A percentile compares a stretch with the other conserved stretches of the same genome.
phyloP scores from a whole-genome alignment of 2,888 invertebrate species.

The Eilema griseolum region DNA sequence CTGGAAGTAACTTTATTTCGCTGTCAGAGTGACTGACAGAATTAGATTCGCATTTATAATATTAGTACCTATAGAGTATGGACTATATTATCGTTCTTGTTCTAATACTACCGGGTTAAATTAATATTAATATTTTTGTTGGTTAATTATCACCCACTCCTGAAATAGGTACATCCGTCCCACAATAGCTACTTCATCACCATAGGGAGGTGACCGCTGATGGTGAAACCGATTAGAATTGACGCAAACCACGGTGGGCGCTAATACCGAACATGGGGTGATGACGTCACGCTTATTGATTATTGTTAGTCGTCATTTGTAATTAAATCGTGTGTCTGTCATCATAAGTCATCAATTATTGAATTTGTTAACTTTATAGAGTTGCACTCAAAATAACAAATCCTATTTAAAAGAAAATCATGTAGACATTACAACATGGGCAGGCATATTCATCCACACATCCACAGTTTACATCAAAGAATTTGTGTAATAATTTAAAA shows the following conservation, averaged over 20 bases:
- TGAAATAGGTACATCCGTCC: slow-evolving; percentile 4
- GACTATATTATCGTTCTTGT: too few species aligned
- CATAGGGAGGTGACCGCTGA: slow-evolving; percentile 38
- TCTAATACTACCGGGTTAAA: too few species aligned
- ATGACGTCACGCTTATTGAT: slow-evolving; percentile 54
- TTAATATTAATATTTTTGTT: background rate
- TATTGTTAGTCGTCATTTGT: slow-evolving; percentile 43
- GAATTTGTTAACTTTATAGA: background rate
- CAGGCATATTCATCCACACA: too few species aligned
- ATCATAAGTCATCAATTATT: slow-evolving; percentile 20
- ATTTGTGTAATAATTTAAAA: too few species aligned
- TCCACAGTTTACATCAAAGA: too few species aligned
- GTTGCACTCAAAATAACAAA: background rate
- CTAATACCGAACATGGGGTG: slow-evolving; percentile 45
- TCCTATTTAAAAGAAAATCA: background rate
- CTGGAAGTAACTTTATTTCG: too few species aligned
- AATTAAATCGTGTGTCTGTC: slow-evolving; percentile 34
- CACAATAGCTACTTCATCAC: slow-evolving; percentile 34
- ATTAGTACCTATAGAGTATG: too few species aligned
- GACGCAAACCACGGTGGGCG: slow-evolving; percentile 51
- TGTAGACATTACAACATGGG: background rate
- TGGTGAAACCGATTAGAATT: slow-evolving; percentile 51
- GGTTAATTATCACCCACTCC: background rate
- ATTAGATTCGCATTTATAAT: too few species aligned
- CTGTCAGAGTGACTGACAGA: too few species aligned